These are phyloP conservation scores for Casuarius casuarius DNA, from an alignment of 2,113 vertebrate genomes.

Conservation along the genomic window DNA sequence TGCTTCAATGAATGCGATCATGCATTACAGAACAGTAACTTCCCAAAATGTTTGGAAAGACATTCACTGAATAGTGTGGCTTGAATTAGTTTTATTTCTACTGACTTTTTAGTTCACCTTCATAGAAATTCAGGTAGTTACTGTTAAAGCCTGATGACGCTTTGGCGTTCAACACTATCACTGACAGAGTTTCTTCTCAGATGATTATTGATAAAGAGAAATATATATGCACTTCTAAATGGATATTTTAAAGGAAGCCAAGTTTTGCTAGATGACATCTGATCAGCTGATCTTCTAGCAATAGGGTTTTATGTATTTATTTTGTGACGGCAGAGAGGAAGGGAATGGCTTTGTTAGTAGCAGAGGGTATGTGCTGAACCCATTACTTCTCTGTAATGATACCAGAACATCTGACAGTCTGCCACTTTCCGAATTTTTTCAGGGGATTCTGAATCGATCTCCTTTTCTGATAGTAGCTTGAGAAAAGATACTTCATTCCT, in stretches of 20 bases:
- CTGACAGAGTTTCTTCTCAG: not conserved
- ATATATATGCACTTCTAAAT: not conserved
- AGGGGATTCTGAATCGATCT: not conserved
- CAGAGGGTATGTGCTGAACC: not conserved
- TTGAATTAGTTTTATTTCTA: not conserved
- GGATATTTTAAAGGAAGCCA: not conserved
- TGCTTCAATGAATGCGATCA: not conserved
- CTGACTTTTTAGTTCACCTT: not conserved
- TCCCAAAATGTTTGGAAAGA: not conserved
- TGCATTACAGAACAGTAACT: not conserved
- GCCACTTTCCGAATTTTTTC: not conserved
- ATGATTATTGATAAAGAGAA: not conserved
- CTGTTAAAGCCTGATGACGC: not conserved
- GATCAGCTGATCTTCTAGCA: not conserved
- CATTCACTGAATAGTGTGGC: not conserved
- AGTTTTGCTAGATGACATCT: not conserved
- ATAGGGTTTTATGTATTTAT: not conserved
- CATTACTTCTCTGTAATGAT: not conserved
- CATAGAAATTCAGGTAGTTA: not conserved
- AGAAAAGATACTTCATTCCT: not conserved
- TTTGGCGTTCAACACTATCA: not conserved
- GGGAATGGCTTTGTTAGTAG: fast-evolving
- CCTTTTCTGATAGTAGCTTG: not conserved
- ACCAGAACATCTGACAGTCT: not conserved
- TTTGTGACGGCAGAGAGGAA: not conserved